phyloP scores from a whole-genome alignment of 2,113 vertebrate genomes.

The Antechinus stuartii region DNA sequence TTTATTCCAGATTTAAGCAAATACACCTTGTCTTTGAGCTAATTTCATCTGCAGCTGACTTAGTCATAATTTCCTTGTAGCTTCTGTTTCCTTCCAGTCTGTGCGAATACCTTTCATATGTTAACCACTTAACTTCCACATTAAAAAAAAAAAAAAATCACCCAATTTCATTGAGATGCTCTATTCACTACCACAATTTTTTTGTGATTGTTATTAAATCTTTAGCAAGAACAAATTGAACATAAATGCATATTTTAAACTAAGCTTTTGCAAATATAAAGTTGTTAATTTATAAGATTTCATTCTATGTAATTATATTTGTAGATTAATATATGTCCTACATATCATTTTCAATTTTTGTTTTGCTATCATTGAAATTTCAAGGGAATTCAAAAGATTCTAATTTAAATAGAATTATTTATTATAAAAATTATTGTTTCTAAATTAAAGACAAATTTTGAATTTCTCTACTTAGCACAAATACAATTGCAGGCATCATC shows the following conservation, averaged over 20 bases:
- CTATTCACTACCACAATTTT: neutral
- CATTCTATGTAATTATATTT: constrained; percentile 24
- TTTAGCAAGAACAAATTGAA: constrained; percentile 27
- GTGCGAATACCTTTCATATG: constrained; percentile 75
- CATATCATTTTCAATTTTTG: constrained; percentile 25
- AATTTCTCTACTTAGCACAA: neutral
- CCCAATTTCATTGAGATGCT: neutral
- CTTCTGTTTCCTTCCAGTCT: constrained; percentile 79
- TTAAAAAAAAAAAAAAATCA: constrained; percentile 53
- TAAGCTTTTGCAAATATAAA: constrained; percentile 28
- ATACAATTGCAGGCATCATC: neutral
- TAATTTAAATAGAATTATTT: constrained; percentile 11
- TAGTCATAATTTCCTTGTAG: constrained; percentile 79
- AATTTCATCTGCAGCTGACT: constrained; percentile 80
- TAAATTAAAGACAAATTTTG: constrained; percentile 26
- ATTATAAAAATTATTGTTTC: constrained; percentile 34
- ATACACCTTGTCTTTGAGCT: constrained; percentile 77
- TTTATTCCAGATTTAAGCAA: constrained; percentile 80
- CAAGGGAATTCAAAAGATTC: neutral
- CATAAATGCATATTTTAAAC: constrained; percentile 19
- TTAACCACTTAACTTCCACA: constrained; percentile 77
- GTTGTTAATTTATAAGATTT: constrained; percentile 10
- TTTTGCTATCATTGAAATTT: constrained; percentile 34
- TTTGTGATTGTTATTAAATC: constrained; percentile 51
- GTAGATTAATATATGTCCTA: constrained; percentile 44